phyloP scores from a whole-genome alignment of 2,797 vertebrate genomes.

The Tachyglossus aculeatus region DNA sequence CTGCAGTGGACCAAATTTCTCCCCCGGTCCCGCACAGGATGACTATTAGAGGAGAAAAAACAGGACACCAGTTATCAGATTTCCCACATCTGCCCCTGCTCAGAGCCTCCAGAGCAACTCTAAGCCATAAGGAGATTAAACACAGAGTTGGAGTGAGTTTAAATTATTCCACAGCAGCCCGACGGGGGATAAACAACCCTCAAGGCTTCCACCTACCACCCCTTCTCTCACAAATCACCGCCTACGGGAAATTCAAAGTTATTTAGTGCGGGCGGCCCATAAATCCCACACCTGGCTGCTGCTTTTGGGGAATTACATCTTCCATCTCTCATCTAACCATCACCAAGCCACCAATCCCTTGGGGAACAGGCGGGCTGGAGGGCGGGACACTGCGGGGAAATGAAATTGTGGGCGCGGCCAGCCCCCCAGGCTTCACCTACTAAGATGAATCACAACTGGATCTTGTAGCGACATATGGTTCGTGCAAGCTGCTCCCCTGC shows the following conservation, averaged over 20 bases:
- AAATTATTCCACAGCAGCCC: not conserved
- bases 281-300: not conserved
- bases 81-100: not conserved
- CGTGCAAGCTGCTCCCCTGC: not conserved
- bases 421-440: not conserved
- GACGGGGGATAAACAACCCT: not conserved
- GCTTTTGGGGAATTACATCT: not conserved
- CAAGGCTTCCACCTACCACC: not conserved
- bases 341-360: not conserved
- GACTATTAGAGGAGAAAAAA: not conserved
- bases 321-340: not conserved
- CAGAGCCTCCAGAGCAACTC: not conserved
- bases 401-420: not conserved
- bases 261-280: not conserved
- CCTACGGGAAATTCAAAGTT: not conserved
- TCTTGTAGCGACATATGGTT: slow-evolving; percentile 7
- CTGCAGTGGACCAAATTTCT: not conserved
- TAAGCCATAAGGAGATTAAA: slow-evolving; percentile 8
- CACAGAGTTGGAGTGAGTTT: not conserved
- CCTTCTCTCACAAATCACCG: not conserved
- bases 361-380: slow-evolving; percentile 3
- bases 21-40: not conserved
- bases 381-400: not conserved
- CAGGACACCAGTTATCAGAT: not conserved
- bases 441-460: not conserved